Evolutionary conservation across 1,140 invertebrate genomes (phyloP).

Genomic region (Camponotus vicinus): DNA sequence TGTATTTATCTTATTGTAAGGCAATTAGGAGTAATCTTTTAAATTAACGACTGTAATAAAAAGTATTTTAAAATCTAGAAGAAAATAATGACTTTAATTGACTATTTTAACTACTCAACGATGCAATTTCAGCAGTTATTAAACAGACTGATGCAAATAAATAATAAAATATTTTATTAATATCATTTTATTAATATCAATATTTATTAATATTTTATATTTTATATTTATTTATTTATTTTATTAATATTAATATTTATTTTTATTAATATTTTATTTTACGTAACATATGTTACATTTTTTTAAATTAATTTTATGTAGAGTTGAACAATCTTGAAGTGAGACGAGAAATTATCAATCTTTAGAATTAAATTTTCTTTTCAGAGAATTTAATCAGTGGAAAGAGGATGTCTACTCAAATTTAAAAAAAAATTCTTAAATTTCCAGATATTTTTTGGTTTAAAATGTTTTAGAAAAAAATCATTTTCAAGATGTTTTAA

Average conservation of each 20-base stretch:
- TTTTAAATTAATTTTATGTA: neutral
- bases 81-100: neutral
- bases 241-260: too few relatives aligned
- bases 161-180: neutral
- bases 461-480: too few relatives aligned
- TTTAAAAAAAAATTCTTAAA: too few relatives aligned
- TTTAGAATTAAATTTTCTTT: neutral
- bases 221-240: too few relatives aligned
- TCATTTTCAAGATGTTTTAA: too few relatives aligned
- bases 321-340: neutral
- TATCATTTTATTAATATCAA: too few relatives aligned
- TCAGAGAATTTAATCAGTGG: neutral
- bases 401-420: too few relatives aligned
- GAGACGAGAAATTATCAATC: neutral
- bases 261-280: too few relatives aligned
- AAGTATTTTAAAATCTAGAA: neutral
- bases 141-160: neutral
- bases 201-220: too few relatives aligned
- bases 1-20: constrained; percentile 24
- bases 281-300: too few relatives aligned
- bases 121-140: neutral
- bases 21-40: neutral
- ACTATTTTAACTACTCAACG: neutral
- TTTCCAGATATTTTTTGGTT: too few relatives aligned
- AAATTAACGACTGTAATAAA: neutral